These are phyloP conservation scores for Ornithorhynchus anatinus DNA, from an alignment of 2,113 vertebrate genomes.

Conservation along the genomic window DNA sequence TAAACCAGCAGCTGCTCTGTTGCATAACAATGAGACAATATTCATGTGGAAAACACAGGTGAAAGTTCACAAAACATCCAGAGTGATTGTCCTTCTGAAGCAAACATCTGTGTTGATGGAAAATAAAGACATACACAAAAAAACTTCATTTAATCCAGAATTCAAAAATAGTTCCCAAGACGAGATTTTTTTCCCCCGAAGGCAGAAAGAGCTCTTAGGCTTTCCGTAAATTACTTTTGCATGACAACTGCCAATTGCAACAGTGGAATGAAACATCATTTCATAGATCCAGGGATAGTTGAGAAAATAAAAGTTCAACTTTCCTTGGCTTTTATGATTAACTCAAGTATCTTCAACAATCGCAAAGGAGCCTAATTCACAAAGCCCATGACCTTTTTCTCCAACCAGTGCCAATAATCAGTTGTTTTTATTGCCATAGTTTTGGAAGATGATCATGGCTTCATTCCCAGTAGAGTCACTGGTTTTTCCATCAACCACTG, in stretches of 20 bases:
- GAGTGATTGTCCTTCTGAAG: neutral
- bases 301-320: neutral
- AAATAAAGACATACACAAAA: conserved; percentile 35
- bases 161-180: conserved; percentile 39
- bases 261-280: neutral
- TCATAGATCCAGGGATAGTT: neutral
- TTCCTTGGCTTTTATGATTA: neutral
- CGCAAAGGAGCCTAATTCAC: neutral
- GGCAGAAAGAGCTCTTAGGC: neutral
- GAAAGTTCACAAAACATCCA: conserved; percentile 1
- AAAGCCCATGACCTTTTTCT: neutral
- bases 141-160: conserved; percentile 23
- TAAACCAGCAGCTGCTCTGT: conserved; percentile 10
- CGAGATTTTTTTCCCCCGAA: conserved; percentile 12
- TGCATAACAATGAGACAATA: conserved; percentile 13
- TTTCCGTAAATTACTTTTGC: conserved; percentile 7
- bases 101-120: conserved; percentile 31
- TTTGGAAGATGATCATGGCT: conserved; percentile 8
- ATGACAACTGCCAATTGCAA: conserved; percentile 8
- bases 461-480: conserved; percentile 5
- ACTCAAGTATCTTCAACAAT: conserved; percentile 4
- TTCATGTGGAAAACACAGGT: conserved; percentile 2
- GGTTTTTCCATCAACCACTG: conserved; percentile 11
- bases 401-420: neutral
- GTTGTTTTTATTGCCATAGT: neutral